Conservation (phyloP, 2,797 vertebrate species). For the Anomalospiza imberbis region DNA sequence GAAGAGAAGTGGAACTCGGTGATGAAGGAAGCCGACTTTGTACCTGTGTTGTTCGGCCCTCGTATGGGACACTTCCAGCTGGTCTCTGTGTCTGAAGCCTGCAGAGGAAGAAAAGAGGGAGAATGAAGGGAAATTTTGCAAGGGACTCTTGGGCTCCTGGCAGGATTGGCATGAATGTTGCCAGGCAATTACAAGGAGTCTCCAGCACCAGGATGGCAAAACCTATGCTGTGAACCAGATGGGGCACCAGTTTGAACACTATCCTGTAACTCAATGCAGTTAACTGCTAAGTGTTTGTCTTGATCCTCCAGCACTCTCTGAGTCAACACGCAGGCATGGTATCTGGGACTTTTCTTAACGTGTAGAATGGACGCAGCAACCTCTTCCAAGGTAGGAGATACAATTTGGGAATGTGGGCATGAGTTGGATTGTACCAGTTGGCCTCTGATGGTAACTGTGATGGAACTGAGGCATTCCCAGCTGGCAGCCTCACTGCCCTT, state of each 20-base stretch:
- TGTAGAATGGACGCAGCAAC: background rate
- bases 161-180: background rate
- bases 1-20: slow-evolving; percentile 27
- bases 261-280: background rate
- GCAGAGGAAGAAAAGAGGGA: background rate
- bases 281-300: background rate
- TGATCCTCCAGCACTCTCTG: background rate
- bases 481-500: background rate
- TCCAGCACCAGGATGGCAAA: background rate
- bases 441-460: background rate
- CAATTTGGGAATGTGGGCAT: background rate
- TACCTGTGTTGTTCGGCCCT: slow-evolving; percentile 72
- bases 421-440: background rate
- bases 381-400: background rate
- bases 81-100: slow-evolving; percentile 79
- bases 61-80: slow-evolving; percentile 44
- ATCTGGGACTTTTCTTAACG: background rate
- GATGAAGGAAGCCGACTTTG: slow-evolving; percentile 66
- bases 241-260: background rate
- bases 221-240: background rate
- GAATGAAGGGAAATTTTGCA: background rate
- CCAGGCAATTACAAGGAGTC: background rate
- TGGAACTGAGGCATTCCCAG: background rate
- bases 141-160: background rate
- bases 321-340: fast-evolving